These are phyloP conservation scores for Drosophila merina DNA, from an alignment of 2,888 invertebrate species.

Conservation along the genomic window DNA sequence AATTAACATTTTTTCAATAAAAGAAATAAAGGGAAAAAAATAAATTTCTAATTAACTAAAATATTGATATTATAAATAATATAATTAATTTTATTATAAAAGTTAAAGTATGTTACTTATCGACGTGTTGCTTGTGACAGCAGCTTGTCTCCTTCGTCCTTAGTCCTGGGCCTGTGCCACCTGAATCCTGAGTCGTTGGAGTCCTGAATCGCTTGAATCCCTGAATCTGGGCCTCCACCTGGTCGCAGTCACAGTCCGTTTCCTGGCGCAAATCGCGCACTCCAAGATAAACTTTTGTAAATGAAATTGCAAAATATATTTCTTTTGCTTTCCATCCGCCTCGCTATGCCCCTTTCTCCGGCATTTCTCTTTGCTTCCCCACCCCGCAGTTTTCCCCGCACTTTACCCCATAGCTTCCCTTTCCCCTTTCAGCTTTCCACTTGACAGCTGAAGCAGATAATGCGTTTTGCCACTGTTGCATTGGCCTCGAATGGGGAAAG, in stretches of 20 bases:
- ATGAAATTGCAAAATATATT: slow-evolving; percentile 73
- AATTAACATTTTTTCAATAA: no score
- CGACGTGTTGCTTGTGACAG: neutral
- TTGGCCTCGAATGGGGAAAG: slow-evolving; percentile 32
- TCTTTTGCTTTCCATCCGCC: slow-evolving; percentile 21
- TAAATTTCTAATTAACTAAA: no score
- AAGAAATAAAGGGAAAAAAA: no score
- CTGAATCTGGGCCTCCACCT: slow-evolving; percentile 25
- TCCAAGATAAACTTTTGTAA: slow-evolving; percentile 77
- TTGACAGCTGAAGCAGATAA: slow-evolving; percentile 73
- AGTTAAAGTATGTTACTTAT: neutral
- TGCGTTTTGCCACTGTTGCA: slow-evolving; percentile 78
- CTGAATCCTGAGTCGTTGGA: neutral
- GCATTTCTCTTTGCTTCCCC: neutral
- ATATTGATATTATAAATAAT: no score
- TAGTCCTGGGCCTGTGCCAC: slow-evolving; percentile 2
- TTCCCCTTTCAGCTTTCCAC: slow-evolving; percentile 48
- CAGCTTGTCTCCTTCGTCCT: neutral
- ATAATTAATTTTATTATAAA: neutral
- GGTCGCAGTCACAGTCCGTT: slow-evolving; percentile 36
- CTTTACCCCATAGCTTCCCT: slow-evolving; percentile 7
- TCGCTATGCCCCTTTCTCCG: slow-evolving; percentile 6
- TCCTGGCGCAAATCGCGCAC: slow-evolving; percentile 57
- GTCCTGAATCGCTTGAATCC: neutral
- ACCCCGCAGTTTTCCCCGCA: neutral